A percentile compares a stretch with the other conserved stretches of the same genome.
Conservation (phyloP, 1,140 invertebrate species). For the Trichomalopsis sarcophagae region DNA sequence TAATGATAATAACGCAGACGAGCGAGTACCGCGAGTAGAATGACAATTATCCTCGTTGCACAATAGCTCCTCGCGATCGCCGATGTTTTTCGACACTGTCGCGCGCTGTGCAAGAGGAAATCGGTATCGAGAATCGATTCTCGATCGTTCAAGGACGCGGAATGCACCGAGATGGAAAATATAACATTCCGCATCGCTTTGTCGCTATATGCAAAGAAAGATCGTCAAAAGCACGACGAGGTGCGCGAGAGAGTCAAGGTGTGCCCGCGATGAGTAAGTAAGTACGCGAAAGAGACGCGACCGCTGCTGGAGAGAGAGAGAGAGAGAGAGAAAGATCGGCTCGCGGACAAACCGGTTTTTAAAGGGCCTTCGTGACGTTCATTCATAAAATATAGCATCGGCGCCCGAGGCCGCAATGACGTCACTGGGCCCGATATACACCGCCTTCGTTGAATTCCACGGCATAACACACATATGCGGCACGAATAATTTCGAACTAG, state of each 20-base stretch:
- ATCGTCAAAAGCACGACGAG: too few species aligned
- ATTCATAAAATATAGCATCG: slow-evolving; percentile 8
- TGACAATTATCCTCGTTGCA: too few species aligned
- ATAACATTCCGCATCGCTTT: too few species aligned
- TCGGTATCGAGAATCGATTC: neutral
- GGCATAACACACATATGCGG: neutral
- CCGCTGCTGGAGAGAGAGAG: neutral
- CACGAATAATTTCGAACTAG: neutral
- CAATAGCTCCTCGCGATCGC: too few species aligned
- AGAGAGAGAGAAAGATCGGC: neutral
- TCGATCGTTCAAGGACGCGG: neutral
- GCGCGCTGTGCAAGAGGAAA: neutral
- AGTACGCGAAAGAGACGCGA: neutral
- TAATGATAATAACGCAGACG: too few species aligned
- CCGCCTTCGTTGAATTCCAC: neutral
- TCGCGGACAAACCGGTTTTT: neutral
- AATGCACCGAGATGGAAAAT: too few species aligned
- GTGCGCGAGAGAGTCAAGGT: neutral
- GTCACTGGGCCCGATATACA: neutral
- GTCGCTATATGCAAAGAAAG: too few species aligned
- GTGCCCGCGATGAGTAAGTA: neutral
- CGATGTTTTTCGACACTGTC: too few species aligned
- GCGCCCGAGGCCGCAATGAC: neutral
- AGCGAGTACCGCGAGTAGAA: too few species aligned
- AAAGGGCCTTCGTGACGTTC: neutral